A percentile compares a stretch with the other conserved stretches of the same genome.
Evolutionary conservation across 2,797 vertebrate genomes (phyloP).

Genomic region (Apodemus agrarius): DNA sequence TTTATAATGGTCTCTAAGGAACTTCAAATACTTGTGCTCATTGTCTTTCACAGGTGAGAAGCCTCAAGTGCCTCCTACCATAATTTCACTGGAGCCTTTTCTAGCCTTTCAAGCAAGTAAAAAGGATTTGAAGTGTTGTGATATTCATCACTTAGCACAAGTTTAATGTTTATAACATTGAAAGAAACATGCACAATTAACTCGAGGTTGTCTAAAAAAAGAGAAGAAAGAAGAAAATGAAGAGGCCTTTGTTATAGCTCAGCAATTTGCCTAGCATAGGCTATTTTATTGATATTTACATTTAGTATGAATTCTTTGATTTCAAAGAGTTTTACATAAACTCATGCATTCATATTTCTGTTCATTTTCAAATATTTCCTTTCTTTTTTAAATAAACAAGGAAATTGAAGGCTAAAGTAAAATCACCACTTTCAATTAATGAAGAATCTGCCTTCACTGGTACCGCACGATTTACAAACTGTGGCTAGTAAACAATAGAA

Average conservation of each 20-base stretch:
- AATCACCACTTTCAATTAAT: background rate
- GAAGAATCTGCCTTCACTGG: background rate
- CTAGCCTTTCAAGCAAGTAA: slow-evolving; percentile 24
- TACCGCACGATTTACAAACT: background rate
- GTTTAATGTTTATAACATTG: slow-evolving; percentile 54
- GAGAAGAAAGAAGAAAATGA: background rate
- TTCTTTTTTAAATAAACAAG: background rate
- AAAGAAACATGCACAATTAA: slow-evolving; percentile 38
- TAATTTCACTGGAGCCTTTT: slow-evolving; percentile 56
- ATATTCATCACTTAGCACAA: slow-evolving; percentile 46
- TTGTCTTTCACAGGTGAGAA: slow-evolving; percentile 58
- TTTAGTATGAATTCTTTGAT: background rate
- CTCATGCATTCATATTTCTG: background rate
- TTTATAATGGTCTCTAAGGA: background rate
- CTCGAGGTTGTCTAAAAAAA: background rate
- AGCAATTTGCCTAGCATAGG: background rate
- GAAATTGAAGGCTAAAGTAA: background rate
- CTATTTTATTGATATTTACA: slow-evolving; percentile 18
- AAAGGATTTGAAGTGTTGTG: background rate
- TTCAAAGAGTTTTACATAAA: slow-evolving; percentile 42
- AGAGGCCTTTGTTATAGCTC: background rate
- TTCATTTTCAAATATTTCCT: background rate
- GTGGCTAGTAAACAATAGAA: background rate
- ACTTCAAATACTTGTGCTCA: background rate
- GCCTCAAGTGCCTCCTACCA: background rate